phyloP scores from a whole-genome alignment of 2,888 invertebrate genomes.

The Phrixothrix hirtus region DNA sequence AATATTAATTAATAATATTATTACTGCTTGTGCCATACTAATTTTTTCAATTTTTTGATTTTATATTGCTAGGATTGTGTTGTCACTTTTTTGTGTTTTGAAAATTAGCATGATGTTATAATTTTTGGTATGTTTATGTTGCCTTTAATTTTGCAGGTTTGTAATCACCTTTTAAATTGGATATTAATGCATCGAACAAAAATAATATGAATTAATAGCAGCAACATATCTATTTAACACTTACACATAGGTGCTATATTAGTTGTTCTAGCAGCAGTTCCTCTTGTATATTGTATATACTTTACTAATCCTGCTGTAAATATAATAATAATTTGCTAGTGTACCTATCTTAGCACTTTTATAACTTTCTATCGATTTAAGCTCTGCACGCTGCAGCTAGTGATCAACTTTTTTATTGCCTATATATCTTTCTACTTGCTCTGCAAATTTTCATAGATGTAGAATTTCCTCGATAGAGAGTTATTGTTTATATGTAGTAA shows the following conservation, averaged over 20 bases:
- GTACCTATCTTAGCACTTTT: conserved; percentile 31
- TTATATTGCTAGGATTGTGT: conserved; percentile 30
- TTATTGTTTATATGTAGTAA: conserved; percentile 25
- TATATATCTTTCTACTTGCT: conserved; percentile 23
- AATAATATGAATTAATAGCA: conserved; percentile 12
- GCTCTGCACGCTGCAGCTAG: conserved; percentile 29
- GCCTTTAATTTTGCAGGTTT: conserved; percentile 32
- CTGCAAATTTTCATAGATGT: conserved; percentile 23
- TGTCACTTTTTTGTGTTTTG: conserved; percentile 30
- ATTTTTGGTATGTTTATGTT: conserved; percentile 30
- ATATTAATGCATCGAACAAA: conserved; percentile 17
- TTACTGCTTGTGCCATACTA: too few species aligned
- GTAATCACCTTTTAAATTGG: conserved; percentile 18
- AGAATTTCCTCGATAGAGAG: conserved; percentile 29
- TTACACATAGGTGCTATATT: conserved; percentile 27
- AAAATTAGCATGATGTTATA: conserved; percentile 27
- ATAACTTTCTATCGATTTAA: conserved; percentile 31
- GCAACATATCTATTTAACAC: conserved; percentile 24
- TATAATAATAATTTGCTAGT: conserved; percentile 29
- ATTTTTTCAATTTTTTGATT: conserved; percentile 10
- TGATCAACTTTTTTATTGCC: conserved; percentile 22
- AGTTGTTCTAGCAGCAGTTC: conserved; percentile 25
- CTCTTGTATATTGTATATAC: conserved; percentile 27
- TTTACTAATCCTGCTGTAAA: conserved; percentile 29
- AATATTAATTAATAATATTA: too few species aligned